Percentiles rank a stretch among this genome's conserved stretches.
phyloP scores from a whole-genome alignment of 2,888 invertebrate genomes.

The Drosophila colorata region DNA sequence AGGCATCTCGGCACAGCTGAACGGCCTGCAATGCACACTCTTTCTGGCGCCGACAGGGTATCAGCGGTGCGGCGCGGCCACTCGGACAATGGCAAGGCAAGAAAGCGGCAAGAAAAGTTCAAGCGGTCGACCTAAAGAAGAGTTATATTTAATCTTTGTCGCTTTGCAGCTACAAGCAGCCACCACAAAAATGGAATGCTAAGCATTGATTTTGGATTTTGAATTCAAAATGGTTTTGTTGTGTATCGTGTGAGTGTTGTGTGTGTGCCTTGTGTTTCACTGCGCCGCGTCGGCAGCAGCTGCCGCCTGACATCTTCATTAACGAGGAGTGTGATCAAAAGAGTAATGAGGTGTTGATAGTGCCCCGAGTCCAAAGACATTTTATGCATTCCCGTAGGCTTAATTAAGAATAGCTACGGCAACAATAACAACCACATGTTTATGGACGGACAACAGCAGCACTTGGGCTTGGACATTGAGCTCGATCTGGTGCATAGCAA shows the following conservation, averaged over 20 bases:
- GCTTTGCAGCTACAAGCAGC: slow-evolving; percentile 56
- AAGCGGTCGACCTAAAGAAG: slow-evolving; percentile 45
- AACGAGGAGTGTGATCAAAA: slow-evolving; percentile 82
- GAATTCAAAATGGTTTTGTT: slow-evolving; percentile 68
- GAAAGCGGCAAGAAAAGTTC: slow-evolving; percentile 24
- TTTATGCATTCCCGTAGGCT: slow-evolving; percentile 65
- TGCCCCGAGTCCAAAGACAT: slow-evolving; percentile 61
- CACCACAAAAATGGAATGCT: slow-evolving; percentile 59
- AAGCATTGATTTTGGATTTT: slow-evolving; percentile 74
- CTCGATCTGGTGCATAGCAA: neutral
- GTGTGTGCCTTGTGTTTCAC: neutral
- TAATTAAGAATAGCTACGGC: slow-evolving; percentile 62
- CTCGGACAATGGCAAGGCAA: neutral
- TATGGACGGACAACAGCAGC: slow-evolving; percentile 19
- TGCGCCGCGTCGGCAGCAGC: slow-evolving; percentile 19
- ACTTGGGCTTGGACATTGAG: slow-evolving; percentile 1
- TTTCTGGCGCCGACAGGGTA: slow-evolving; percentile 26
- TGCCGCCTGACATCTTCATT: slow-evolving; percentile 80
- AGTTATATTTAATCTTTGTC: slow-evolving; percentile 81
- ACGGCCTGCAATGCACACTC: neutral
- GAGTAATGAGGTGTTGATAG: slow-evolving; percentile 84
- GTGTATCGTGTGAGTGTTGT: slow-evolving; percentile 29
- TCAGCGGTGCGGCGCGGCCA: slow-evolving; percentile 6
- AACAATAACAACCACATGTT: slow-evolving; percentile 27
- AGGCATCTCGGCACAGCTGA: slow-evolving; percentile 11